Base-by-base conservation (phyloP, 92 coral and sea anemone species). In the Phenganax subtilis region DNA sequence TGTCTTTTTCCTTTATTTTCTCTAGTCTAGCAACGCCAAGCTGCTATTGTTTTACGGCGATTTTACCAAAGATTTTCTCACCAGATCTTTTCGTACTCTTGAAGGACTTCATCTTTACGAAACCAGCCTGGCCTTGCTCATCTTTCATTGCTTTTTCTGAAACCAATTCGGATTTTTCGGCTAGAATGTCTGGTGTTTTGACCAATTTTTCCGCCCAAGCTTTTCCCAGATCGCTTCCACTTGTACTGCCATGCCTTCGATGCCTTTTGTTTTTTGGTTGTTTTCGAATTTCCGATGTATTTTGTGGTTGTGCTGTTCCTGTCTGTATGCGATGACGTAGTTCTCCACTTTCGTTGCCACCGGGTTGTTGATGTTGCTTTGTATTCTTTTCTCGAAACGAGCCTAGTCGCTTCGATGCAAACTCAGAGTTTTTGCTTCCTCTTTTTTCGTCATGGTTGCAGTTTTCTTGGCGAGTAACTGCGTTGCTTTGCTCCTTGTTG, bases 1-100 rank as follows among this genome's bases (percentile, higher is more conserved):
- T 37, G 47, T 37, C 5, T 37, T 5, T 2, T 37, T 37, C 5
- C 47, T 37, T 37, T 37, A 37, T 37, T 37, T 37, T 37, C 47
- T 37, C 2, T 37, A 37, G 47, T 37, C 47, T 37, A 37, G 47
- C 47, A 37, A 37, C 47, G 2, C 47, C 2, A 37, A 37, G 47
- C 2, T 37, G 47, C 47, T 37, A 2, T 37, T 37, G 47, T 37
- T 37, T 37, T 37, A 37, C 47, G 47, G 47, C 5, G 47, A 37
- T 5, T 37, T 37, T 37, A 37, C 47, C 47, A 37, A 37, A 37
- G 47, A 37, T 37, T 37, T 37, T 37, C 47, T 37, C 47, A 37
- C 37, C 31, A n/a, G 73, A 68, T 14, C 81, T 61, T 60, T 70
- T 76, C 7, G 54, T 28, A 14, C 69, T 56, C 60, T 76, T 76